Evolutionary conservation across 2,113 vertebrate genomes (phyloP).

Genomic region (Scomber colias): DNA sequence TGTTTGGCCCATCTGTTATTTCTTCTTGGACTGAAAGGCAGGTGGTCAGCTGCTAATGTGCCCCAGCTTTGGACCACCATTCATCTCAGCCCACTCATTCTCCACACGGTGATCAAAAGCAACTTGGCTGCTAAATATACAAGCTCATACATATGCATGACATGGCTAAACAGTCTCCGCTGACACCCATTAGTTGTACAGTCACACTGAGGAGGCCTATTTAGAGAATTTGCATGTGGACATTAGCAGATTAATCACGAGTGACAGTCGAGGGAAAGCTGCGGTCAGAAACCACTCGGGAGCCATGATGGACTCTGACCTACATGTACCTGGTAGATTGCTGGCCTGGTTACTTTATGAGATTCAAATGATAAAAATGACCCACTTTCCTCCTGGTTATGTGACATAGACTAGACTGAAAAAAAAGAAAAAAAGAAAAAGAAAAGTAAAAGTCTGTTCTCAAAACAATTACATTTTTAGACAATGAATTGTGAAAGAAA

Average conservation of each 20-base stretch:
- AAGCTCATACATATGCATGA: slow-evolving; percentile 85
- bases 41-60: slow-evolving; percentile 72
- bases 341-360: slow-evolving; percentile 67
- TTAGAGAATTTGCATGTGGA: slow-evolving; percentile 80
- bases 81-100: slow-evolving; percentile 70
- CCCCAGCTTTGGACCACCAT: slow-evolving; percentile 59
- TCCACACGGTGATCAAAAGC: slow-evolving; percentile 73
- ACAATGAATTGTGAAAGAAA: slow-evolving; percentile 2
- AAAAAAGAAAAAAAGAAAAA: slow-evolving; percentile 1
- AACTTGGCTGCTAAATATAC: slow-evolving; percentile 79
- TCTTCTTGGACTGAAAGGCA: slow-evolving; percentile 60
- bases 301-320: slow-evolving; percentile 76
- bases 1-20: slow-evolving; percentile 62
- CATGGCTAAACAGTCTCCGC: slow-evolving; percentile 74
- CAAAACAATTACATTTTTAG: slow-evolving; percentile 48
- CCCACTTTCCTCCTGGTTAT: slow-evolving; percentile 56
- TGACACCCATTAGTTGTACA: slow-evolving; percentile 76
- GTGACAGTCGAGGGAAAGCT: slow-evolving; percentile 74
- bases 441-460: slow-evolving; percentile 3
- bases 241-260: slow-evolving; percentile 85
- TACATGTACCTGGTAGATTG: slow-evolving; percentile 68
- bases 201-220: slow-evolving; percentile 67
- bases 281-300: slow-evolving; percentile 68
- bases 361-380: slow-evolving; percentile 70
- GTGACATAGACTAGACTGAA: background rate